phyloP scores from a whole-genome alignment of 2,797 vertebrate genomes.

The Bradypodion ventrale region DNA sequence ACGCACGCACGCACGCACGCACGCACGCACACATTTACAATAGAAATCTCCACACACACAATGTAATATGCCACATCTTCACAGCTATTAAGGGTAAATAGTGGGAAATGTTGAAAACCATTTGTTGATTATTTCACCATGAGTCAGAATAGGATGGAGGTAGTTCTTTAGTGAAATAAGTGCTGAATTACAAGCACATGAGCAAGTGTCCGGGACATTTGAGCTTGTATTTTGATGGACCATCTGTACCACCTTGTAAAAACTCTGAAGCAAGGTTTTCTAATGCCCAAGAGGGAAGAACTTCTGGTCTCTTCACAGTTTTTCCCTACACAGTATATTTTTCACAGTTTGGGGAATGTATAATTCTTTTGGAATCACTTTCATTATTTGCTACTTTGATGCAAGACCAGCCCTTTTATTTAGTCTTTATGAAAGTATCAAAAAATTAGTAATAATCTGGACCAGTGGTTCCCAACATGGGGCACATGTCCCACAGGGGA shows the following conservation, averaged over 20 bases:
- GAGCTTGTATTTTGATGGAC: not conserved
- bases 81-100: not conserved
- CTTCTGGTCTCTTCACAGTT: not conserved
- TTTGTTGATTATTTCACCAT: not conserved
- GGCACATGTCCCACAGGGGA: too few relatives aligned
- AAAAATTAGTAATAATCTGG: not conserved
- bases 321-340: not conserved
- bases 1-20: too few relatives aligned
- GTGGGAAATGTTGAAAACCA: not conserved
- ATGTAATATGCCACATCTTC: not conserved
- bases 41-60: too few relatives aligned
- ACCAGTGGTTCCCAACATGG: too few relatives aligned
- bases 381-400: not conserved
- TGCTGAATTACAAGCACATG: constrained; percentile 4
- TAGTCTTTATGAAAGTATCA: not conserved
- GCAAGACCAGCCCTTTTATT: not conserved
- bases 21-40: too few relatives aligned
- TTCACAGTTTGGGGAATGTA: not conserved
- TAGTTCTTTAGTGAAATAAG: constrained; percentile 9
- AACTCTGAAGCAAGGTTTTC: not conserved
- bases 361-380: not conserved
- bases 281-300: not conserved
- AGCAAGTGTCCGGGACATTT: not conserved
- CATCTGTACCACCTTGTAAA: not conserved
- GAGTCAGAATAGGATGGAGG: not conserved